Base-by-base conservation (phyloP, 2,113 vertebrate species). In the Anoplopoma fimbria region DNA sequence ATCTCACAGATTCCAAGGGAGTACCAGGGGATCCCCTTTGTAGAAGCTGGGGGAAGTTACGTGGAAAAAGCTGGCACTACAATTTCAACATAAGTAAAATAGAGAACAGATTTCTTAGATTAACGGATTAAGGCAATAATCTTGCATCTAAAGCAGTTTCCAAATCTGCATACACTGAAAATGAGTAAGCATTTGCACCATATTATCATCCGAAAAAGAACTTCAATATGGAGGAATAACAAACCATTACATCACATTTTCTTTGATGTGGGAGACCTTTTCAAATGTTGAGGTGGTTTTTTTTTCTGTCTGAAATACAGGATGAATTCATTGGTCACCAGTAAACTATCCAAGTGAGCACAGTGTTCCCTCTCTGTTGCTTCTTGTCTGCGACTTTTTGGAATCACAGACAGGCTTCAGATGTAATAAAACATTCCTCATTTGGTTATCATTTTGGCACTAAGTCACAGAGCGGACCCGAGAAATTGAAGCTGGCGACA, bases 371-470 rank as follows among this genome's bases (percentile, higher is more conserved):
- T 78, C 63, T 71, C 40, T 79, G 49, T 69, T 83, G 65, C 53
- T 76, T 86, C 74, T 81, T 60, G 71, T 77, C 80, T 1, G 67
- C 31, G 70, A 53, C 40, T 79, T 55, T 80, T 84, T 84, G 82
- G 73, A 89, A 82, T 90, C 86, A 70, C 81, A 91, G 23, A 62
- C 76, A 91, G 55, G 87, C 75, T 81, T 88, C 62, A 83, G 73
- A 49, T 84, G 45, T 71, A 58, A 81, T 88, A 63, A 89, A 88
- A 81, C 79, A 91, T 90, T 88, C 84, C 81, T 88, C 83, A 89
- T 83, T 91, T 62, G 64, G 85, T 81, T 86, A 84, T 70, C 45
- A 75, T 70, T 68, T 84, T 90, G 88, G 77, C 87, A 79, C 33
- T 2, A 31, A 75, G n/a, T 83, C 64, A 17, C 60, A 75, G 9